Conservation (phyloP, 1,140 invertebrate genomes). For the Drosophila azteca region DNA sequence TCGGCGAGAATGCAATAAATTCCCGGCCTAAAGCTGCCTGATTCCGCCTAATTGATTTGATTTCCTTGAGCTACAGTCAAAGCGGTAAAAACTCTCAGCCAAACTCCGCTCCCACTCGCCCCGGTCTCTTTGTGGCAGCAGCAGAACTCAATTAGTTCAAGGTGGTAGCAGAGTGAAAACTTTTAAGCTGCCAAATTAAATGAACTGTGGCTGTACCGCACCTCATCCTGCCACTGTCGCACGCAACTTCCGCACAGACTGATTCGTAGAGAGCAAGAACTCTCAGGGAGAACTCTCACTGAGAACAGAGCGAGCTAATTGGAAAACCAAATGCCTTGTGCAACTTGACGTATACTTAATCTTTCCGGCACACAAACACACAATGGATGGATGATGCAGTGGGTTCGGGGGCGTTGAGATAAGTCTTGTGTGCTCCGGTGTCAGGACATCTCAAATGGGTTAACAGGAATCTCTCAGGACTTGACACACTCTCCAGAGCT, state of each 20-base stretch:
- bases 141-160: constrained; percentile 48
- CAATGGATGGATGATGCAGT: neutral
- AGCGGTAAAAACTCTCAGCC: constrained; percentile 8
- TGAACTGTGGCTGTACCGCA: constrained; percentile 33
- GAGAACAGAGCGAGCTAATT: constrained; percentile 49
- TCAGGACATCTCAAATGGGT: constrained; percentile 73
- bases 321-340: constrained; percentile 60
- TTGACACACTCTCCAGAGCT: constrained; percentile 73
- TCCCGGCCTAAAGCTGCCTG: constrained; percentile 23
- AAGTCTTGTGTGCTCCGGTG: constrained; percentile 34
- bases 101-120: constrained; percentile 6
- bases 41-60: constrained; percentile 57
- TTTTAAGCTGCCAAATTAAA: constrained; percentile 64
- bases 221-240: constrained; percentile 13
- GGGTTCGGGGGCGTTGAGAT: neutral
- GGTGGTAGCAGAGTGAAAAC: constrained; percentile 53
- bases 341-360: constrained; percentile 74
- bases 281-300: neutral
- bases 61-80: constrained; percentile 16
- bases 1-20: constrained; percentile 37
- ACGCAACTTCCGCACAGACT: constrained; percentile 50
- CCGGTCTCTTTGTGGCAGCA: neutral
- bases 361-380: constrained; percentile 38
- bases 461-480: constrained; percentile 64
- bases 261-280: constrained; percentile 6